Evolutionary conservation across 2,113 vertebrate species (phyloP).

Genomic region (Brachionichthys hirsutus): DNA sequence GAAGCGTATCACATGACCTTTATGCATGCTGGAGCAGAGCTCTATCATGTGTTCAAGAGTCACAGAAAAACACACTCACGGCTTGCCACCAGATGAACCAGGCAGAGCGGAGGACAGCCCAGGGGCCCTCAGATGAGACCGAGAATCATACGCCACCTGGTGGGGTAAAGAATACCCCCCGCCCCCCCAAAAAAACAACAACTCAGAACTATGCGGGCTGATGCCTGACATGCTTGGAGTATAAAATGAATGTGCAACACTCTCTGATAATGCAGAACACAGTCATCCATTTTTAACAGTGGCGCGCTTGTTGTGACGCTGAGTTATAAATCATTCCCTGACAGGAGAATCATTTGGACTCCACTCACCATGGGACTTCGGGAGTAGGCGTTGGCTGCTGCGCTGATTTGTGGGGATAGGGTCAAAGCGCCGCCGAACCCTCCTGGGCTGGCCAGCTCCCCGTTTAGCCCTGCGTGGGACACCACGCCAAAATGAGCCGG

Average conservation of each 20-base stretch:
- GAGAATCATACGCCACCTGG: constrained; percentile 83
- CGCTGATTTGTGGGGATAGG: constrained; percentile 85
- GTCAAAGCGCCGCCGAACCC: constrained; percentile 84
- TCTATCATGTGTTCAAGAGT: no score
- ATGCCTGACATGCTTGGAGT: constrained; percentile 16
- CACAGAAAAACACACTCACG: constrained; percentile 83
- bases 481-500: constrained; percentile 83
- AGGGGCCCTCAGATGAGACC: constrained; percentile 84
- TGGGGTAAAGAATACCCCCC: constrained; percentile 4
- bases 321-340: constrained; percentile 42
- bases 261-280: constrained; percentile 9
- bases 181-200: neutral
- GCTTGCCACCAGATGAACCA: constrained; percentile 82
- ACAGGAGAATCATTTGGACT: constrained; percentile 17
- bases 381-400: constrained; percentile 80
- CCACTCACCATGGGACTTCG: constrained; percentile 83
- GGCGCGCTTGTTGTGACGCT: constrained; percentile 12
- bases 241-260: constrained; percentile 8
- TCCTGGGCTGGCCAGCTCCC: constrained; percentile 83
- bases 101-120: constrained; percentile 82
- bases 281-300: constrained; percentile 35
- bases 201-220: neutral
- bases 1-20: neutral
- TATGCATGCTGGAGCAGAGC: neutral
- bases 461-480: constrained; percentile 82